phyloP scores from a whole-genome alignment of 2,888 invertebrate genomes.

The Aricia artaxerxes region DNA sequence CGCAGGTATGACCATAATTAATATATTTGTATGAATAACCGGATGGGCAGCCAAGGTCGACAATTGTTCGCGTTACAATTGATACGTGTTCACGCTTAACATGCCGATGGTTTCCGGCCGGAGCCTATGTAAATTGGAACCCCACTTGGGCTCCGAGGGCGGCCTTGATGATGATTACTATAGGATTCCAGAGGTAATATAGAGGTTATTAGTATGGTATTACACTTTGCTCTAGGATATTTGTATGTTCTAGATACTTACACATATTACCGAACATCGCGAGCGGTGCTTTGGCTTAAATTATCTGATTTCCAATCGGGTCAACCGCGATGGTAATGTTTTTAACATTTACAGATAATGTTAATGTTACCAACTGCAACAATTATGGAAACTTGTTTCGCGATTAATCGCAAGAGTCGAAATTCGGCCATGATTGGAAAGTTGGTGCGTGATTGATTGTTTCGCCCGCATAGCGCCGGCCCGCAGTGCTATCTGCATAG shows the following conservation, averaged over 20 bases:
- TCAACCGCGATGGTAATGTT: neutral
- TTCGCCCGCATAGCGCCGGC: slow-evolving; percentile 40
- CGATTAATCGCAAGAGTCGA: slow-evolving; percentile 13
- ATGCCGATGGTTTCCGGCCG: slow-evolving; percentile 68
- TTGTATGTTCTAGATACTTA: neutral
- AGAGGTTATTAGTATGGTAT: neutral
- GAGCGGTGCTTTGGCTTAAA: neutral
- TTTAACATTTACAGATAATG: slow-evolving; percentile 15
- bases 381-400: slow-evolving; percentile 23
- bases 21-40: slow-evolving; percentile 28
- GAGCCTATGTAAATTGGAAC: slow-evolving; percentile 67
- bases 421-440: slow-evolving; percentile 37
- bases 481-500: slow-evolving; percentile 38
- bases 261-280: neutral
- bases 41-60: slow-evolving; percentile 45
- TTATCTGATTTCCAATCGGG: neutral
- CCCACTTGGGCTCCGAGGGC: slow-evolving; percentile 52
- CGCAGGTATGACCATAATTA: slow-evolving; percentile 2
- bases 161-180: slow-evolving; percentile 40
- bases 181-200: neutral
- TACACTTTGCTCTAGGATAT: neutral
- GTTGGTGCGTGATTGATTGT: slow-evolving; percentile 42
- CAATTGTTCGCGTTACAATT: slow-evolving; percentile 46
- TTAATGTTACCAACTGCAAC: slow-evolving; percentile 5
- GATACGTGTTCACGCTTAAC: slow-evolving; percentile 47